Conservation (phyloP, 1,140 invertebrate species). For the Coptotermes formosanus region DNA sequence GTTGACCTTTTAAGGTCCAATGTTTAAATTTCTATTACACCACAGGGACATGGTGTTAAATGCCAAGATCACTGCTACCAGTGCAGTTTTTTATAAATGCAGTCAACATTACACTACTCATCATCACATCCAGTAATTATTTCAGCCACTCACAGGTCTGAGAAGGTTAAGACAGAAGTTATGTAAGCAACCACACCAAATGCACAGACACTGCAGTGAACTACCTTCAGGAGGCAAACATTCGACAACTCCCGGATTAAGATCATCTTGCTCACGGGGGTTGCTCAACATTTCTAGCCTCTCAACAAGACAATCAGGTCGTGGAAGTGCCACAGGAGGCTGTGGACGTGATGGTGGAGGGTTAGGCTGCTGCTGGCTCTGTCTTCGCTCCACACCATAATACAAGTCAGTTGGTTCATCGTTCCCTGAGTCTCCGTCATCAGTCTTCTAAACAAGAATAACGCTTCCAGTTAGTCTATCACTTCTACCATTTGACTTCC, state of each 20-base stretch:
- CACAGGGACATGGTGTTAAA: too few species aligned
- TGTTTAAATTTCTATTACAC: too few species aligned
- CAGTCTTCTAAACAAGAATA: conserved; percentile 66
- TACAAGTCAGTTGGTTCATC: conserved; percentile 83
- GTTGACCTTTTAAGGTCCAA: too few species aligned
- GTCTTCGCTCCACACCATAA: conserved; percentile 50
- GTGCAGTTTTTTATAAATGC: too few species aligned
- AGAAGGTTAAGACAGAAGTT: not conserved
- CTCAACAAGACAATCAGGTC: conserved; percentile 46
- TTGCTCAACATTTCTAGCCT: conserved; percentile 50
- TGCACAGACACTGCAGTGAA: not conserved
- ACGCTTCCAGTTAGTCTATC: not conserved
- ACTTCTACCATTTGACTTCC: too few species aligned
- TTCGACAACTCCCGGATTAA: conserved; percentile 53
- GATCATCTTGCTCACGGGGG: conserved; percentile 46
- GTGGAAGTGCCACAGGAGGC: conserved; percentile 37
- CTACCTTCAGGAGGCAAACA: conserved; percentile 63
- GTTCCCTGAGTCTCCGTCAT: conserved; percentile 90
- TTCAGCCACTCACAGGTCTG: not conserved
- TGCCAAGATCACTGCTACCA: too few species aligned
- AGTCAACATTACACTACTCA: too few species aligned
- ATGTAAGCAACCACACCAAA: not conserved
- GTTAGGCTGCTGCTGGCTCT: conserved; percentile 41
- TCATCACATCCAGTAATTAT: too few species aligned
- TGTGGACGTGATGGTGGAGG: conserved; percentile 35